phyloP scores from a whole-genome alignment of 2,888 invertebrate species.

The Corbicula japonica region DNA sequence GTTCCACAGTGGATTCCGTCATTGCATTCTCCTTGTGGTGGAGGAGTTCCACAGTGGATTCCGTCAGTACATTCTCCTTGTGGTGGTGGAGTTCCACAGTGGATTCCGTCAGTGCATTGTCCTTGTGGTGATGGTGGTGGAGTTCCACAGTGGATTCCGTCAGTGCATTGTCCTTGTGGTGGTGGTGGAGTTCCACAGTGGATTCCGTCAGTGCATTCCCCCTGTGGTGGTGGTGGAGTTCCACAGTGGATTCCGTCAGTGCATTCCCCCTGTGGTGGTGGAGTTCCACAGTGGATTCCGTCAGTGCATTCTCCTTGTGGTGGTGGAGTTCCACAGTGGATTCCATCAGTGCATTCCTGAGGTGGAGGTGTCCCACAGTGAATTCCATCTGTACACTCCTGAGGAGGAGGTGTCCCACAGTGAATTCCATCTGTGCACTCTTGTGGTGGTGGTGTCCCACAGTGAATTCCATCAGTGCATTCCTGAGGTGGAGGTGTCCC shows the following conservation, averaged over 20 bases:
- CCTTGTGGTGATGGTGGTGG: constrained; percentile 47
- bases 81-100: constrained; percentile 70
- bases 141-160: constrained; percentile 64
- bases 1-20: constrained; percentile 66
- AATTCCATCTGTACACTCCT: constrained; percentile 55
- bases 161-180: constrained; percentile 49
- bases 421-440: constrained; percentile 64
- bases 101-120: constrained; percentile 66
- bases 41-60: constrained; percentile 57
- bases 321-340: constrained; percentile 59
- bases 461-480: constrained; percentile 70
- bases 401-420: constrained; percentile 58
- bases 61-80: constrained; percentile 48
- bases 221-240: constrained; percentile 53
- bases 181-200: constrained; percentile 70
- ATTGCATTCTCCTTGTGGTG: constrained; percentile 40
- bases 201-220: constrained; percentile 59
- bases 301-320: constrained; percentile 51
- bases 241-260: constrained; percentile 70
- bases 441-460: constrained; percentile 62
- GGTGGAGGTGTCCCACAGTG: constrained; percentile 68
- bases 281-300: constrained; percentile 64
- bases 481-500: constrained; percentile 41
- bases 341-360: constrained; percentile 46
- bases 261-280: constrained; percentile 52